Evolutionary conservation across 2,888 invertebrate genomes (phyloP).

Genomic region (Trachelus iudaicus): DNA sequence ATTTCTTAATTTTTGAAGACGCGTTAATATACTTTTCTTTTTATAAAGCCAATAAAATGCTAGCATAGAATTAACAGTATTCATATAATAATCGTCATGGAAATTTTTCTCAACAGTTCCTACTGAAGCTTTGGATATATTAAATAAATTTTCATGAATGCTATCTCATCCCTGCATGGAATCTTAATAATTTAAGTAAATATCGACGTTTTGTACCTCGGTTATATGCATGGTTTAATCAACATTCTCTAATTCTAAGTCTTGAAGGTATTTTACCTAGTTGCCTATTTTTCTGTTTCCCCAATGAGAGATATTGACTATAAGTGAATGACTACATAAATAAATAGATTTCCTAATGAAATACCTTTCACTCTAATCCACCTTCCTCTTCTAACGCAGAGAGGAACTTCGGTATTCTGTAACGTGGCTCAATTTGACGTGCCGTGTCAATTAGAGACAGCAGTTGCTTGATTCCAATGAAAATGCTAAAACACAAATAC

Average conservation of each 20-base stretch:
- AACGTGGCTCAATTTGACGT: slow-evolving; percentile 85
- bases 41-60: neutral
- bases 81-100: neutral
- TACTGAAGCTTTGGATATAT: neutral
- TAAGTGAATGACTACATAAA: slow-evolving; percentile 19
- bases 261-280: slow-evolving; percentile 14
- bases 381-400: slow-evolving; percentile 95
- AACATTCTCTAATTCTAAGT: neutral
- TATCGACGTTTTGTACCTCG: neutral
- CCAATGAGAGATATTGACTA: slow-evolving; percentile 24
- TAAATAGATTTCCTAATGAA: slow-evolving; percentile 9
- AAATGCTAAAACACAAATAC: slow-evolving; percentile 74
- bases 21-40: neutral
- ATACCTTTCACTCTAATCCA: slow-evolving; percentile 70
- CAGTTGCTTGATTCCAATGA: slow-evolving; percentile 96
- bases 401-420: slow-evolving; percentile 87
- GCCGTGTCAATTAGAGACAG: slow-evolving; percentile 94
- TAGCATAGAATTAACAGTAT: neutral
- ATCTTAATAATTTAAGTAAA: neutral
- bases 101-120: neutral
- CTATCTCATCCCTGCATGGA: neutral
- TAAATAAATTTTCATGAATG: neutral
- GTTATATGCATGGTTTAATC: neutral
- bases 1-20: neutral
- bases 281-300: slow-evolving; percentile 9